Conservation (phyloP, 1,140 invertebrate species). For the Druon quercuslanigerum region DNA sequence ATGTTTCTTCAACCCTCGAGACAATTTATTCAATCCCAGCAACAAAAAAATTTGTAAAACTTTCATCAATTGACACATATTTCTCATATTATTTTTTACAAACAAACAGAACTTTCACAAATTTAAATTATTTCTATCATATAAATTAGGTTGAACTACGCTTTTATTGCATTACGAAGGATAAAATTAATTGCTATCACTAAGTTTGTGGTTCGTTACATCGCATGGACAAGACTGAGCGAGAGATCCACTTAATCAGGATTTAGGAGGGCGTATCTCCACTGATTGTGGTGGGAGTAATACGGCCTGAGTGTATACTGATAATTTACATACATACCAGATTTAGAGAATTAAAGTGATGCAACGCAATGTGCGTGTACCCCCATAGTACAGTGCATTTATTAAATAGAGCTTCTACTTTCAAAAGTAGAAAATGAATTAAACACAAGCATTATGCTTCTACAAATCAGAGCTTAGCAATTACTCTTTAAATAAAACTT, state of each 20-base stretch:
- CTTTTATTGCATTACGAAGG: neutral
- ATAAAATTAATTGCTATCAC: constrained; percentile 21
- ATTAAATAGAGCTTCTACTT: neutral
- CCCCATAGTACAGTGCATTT: neutral
- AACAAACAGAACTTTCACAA: neutral
- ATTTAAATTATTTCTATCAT: neutral
- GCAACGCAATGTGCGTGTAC: neutral
- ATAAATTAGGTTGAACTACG: neutral
- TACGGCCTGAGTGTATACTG: neutral
- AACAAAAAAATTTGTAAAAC: constrained; percentile 16
- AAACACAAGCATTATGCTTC: neutral
- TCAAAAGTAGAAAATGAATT: neutral
- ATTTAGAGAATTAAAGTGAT: constrained; percentile 23
- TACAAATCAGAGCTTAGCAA: too few species aligned
- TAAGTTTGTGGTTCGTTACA: constrained; percentile 15
- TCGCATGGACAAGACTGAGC: neutral
- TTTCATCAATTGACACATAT: neutral
- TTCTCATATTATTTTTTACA: constrained; percentile 9
- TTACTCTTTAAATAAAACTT: too few species aligned
- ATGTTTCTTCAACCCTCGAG: constrained; percentile 51
- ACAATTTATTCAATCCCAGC: neutral
- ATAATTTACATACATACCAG: neutral
- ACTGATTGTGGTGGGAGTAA: constrained; percentile 13
- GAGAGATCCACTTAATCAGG: constrained; percentile 14
- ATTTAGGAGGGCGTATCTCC: constrained; percentile 26